A percentile compares a stretch with the other conserved stretches of the same genome.
These are phyloP conservation scores for Anarsia innoxiella DNA, from an alignment of 2,888 invertebrate species.

Conservation along the genomic window DNA sequence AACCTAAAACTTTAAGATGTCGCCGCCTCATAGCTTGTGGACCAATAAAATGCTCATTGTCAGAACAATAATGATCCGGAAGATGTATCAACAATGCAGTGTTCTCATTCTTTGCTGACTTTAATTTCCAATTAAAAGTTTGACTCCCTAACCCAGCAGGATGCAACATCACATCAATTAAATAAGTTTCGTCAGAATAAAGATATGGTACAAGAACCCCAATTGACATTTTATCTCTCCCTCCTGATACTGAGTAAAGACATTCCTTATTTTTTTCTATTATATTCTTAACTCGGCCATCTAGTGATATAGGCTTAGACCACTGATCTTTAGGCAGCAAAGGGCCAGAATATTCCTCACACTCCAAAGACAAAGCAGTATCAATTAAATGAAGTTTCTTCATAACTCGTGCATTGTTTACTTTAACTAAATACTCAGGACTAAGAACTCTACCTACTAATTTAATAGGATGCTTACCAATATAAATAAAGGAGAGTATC, in stretches of 20 bases:
- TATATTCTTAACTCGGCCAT: slow-evolving; percentile 69
- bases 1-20: slow-evolving; percentile 77
- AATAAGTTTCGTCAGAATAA: slow-evolving; percentile 73
- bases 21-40: slow-evolving; percentile 77
- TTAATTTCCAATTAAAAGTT: slow-evolving; percentile 61
- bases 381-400: slow-evolving; percentile 78
- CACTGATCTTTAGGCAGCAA: slow-evolving; percentile 71
- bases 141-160: slow-evolving; percentile 51
- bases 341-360: slow-evolving; percentile 73
- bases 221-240: slow-evolving; percentile 58
- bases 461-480: slow-evolving; percentile 76
- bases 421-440: slow-evolving; percentile 75
- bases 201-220: slow-evolving; percentile 70
- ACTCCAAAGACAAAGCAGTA: slow-evolving; percentile 78
- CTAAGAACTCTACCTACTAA: slow-evolving; percentile 76
- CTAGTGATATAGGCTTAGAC: slow-evolving; percentile 66
- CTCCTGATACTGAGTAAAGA: slow-evolving; percentile 60
- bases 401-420: slow-evolving; percentile 55
- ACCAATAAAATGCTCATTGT: slow-evolving; percentile 73
- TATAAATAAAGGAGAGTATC: slow-evolving; percentile 78
- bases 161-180: slow-evolving; percentile 77
- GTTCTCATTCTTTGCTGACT: slow-evolving; percentile 54
- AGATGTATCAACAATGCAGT: slow-evolving; percentile 77
- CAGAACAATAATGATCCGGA: slow-evolving; percentile 79
- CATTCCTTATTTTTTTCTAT: slow-evolving; percentile 57